Evolutionary conservation across 2,113 vertebrate genomes (phyloP).

Genomic region (Ceratotherium simum): DNA sequence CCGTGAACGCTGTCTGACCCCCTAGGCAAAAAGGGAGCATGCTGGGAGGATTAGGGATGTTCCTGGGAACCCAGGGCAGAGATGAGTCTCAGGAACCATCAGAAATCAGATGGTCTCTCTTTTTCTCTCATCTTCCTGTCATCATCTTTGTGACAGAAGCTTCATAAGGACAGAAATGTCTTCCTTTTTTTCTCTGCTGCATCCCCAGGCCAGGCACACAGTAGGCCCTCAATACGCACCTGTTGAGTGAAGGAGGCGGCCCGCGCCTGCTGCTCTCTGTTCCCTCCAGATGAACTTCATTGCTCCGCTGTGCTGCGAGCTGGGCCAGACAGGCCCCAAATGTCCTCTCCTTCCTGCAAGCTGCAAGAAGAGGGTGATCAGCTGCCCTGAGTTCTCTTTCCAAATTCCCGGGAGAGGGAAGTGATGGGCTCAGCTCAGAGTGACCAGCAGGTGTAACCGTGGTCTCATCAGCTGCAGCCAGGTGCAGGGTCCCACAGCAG

Average conservation of each 20-base stretch:
- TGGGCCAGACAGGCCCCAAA: not conserved
- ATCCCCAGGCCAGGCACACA: not conserved
- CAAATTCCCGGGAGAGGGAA: not conserved
- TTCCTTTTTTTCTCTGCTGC: no score
- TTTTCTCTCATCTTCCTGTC: not conserved
- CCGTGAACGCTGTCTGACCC: not conserved
- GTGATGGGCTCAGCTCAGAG: not conserved
- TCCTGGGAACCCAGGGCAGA: not conserved
- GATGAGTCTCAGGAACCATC: not conserved
- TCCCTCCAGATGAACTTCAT: not conserved
- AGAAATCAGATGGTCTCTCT: not conserved
- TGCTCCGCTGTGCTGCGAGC: not conserved
- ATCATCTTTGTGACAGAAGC: not conserved
- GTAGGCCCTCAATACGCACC: rapidly evolving
- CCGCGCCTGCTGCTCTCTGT: not conserved
- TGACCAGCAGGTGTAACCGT: not conserved
- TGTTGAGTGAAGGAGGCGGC: rapidly evolving
- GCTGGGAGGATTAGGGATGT: not conserved
- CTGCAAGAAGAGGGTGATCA: not conserved
- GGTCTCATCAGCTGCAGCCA: not conserved
- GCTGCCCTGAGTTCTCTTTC: not conserved
- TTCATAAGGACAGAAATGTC: not conserved
- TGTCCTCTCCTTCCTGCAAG: not conserved
- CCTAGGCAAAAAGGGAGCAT: not conserved
- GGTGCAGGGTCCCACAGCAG: not conserved